Percentiles rank a stretch among this genome's conserved stretches.
phyloP scores from a whole-genome alignment of 2,113 vertebrate species.

The Parotia lawesii region DNA sequence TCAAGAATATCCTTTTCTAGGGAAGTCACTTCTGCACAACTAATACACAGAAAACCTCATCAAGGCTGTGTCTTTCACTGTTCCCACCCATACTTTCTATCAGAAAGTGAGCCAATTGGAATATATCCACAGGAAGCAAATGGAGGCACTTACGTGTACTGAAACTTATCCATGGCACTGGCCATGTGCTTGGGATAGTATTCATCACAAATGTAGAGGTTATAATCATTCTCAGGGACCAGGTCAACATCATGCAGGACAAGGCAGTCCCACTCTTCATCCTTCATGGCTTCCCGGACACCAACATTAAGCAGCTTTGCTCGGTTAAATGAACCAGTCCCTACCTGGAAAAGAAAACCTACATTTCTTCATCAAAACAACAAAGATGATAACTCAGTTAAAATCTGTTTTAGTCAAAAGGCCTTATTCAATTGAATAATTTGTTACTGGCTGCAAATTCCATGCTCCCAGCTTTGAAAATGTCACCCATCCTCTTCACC shows the following conservation, averaged over 20 bases:
- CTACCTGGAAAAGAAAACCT: constrained; percentile 55
- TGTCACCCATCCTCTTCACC: not conserved
- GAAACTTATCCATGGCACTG: constrained; percentile 73
- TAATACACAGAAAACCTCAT: not conserved
- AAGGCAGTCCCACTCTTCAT: constrained; percentile 76
- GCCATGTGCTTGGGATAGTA: constrained; percentile 71
- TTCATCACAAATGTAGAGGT: constrained; percentile 70
- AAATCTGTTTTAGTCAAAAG: not conserved
- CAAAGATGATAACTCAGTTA: not conserved
- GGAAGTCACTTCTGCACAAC: not conserved
- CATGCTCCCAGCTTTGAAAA: not conserved
- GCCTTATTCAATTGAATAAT: not conserved
- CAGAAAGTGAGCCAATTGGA: not conserved
- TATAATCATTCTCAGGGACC: constrained; percentile 75
- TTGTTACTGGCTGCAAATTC: not conserved
- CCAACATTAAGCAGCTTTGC: constrained; percentile 76
- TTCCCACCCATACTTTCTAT: not conserved
- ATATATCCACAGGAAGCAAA: not conserved
- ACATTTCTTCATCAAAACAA: not conserved
- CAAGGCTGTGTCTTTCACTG: not conserved
- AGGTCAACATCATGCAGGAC: constrained; percentile 73
- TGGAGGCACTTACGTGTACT: constrained; percentile 57
- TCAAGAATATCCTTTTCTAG: not conserved
- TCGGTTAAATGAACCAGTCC: constrained; percentile 69
- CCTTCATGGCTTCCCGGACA: constrained; percentile 72